These are phyloP conservation scores for Spinibarbus caldwelli DNA, from an alignment of 2,797 vertebrate species.

Conservation along the genomic window DNA sequence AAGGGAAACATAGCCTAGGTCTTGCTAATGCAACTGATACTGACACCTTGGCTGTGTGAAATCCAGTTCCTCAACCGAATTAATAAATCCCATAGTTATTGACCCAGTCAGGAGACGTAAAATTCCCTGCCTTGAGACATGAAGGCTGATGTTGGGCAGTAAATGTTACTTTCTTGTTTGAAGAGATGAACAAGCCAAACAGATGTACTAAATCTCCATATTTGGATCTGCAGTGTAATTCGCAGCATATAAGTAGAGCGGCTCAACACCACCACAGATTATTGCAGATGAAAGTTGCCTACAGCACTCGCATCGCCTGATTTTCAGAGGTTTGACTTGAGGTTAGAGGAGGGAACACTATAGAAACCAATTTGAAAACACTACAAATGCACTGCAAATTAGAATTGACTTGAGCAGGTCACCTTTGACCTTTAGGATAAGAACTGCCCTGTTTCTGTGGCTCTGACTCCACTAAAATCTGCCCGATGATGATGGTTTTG, in stretches of 20 bases:
- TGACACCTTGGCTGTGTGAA: slow-evolving; percentile 14
- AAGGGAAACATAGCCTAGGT: background rate
- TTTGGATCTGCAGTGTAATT: slow-evolving; percentile 43
- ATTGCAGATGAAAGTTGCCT: slow-evolving; percentile 36
- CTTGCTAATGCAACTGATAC: background rate
- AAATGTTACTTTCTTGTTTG: slow-evolving; percentile 29
- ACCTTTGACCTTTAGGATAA: slow-evolving; percentile 34
- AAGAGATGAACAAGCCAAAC: slow-evolving; percentile 33
- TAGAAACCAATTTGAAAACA: slow-evolving; percentile 38
- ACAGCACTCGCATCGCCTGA: slow-evolving; percentile 10
- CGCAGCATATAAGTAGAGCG: slow-evolving; percentile 31
- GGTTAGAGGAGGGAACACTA: slow-evolving; percentile 29
- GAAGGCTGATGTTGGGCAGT: slow-evolving; percentile 39
- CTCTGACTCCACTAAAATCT: slow-evolving; percentile 23
- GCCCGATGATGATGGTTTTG: slow-evolving; percentile 41
- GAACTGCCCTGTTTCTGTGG: slow-evolving; percentile 31
- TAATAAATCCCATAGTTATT: slow-evolving; percentile 41
- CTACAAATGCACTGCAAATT: slow-evolving; percentile 41
- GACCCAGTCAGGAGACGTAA: slow-evolving; percentile 31
- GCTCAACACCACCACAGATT: slow-evolving; percentile 36
- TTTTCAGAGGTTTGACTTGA: slow-evolving; percentile 32
- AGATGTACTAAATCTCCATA: slow-evolving; percentile 40
- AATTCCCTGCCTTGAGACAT: slow-evolving; percentile 25
- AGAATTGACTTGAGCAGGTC: slow-evolving; percentile 34
- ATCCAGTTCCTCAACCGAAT: slow-evolving; percentile 6